Conservation (phyloP, 2,888 invertebrate genomes). For the Machimus atricapillus region DNA sequence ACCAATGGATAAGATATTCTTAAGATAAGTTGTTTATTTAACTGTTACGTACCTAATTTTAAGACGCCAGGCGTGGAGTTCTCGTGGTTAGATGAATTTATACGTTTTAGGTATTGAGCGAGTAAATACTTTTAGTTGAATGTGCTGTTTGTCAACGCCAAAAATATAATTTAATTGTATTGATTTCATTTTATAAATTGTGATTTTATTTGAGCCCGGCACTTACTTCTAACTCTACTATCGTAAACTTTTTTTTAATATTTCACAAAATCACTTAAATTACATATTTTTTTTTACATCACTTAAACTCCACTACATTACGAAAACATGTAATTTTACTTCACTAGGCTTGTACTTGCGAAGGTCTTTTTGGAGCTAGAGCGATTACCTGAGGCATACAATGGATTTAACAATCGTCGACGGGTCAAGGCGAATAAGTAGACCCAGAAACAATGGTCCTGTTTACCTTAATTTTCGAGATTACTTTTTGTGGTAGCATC, state of each 20-base stretch:
- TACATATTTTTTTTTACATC: neutral
- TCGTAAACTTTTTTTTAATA: neutral
- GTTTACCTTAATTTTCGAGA: neutral
- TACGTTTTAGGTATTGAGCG: neutral
- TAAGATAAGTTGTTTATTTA: slow-evolving; percentile 54
- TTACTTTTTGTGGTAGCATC: neutral
- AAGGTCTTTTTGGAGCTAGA: neutral
- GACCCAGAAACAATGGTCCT: neutral
- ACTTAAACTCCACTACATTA: neutral
- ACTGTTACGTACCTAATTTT: neutral
- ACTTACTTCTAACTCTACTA: neutral
- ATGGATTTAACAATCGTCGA: neutral
- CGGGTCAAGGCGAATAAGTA: neutral
- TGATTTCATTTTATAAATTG: neutral
- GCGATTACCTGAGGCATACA: neutral
- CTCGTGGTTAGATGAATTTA: neutral
- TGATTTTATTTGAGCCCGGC: neutral
- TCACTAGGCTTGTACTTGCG: too few relatives aligned
- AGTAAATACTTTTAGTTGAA: neutral
- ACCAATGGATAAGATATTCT: slow-evolving; percentile 71
- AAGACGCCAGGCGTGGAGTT: neutral
- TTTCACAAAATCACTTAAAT: neutral
- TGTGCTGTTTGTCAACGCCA: neutral
- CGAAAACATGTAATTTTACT: neutral
- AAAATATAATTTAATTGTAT: slow-evolving; percentile 16